These are phyloP conservation scores for Pelobates fuscus DNA, from an alignment of 2,113 vertebrate species.

Conservation along the genomic window DNA sequence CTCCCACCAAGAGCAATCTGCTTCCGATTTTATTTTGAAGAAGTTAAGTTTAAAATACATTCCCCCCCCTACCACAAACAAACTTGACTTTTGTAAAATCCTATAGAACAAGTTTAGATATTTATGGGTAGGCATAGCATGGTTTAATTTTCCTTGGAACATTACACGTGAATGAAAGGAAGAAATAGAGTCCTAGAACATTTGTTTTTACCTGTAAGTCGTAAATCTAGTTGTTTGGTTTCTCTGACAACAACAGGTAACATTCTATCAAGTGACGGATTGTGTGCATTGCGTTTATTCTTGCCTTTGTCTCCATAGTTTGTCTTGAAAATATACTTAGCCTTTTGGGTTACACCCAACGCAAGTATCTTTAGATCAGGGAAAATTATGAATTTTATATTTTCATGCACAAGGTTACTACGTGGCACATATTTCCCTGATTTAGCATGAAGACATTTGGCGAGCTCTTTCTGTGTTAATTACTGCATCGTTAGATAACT, in stretches of 20 bases:
- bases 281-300: neutral
- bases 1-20: no score
- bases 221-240: constrained; percentile 33
- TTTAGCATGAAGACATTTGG: no score
- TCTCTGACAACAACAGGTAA: constrained; percentile 26
- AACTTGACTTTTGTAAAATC: no score
- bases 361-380: constrained; percentile 7
- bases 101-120: no score
- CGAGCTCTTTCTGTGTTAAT: no score
- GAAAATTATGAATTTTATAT: neutral
- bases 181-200: constrained; percentile 11
- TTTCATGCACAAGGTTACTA: no score
- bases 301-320: constrained; percentile 10
- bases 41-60: no score
- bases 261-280: constrained; percentile 33
- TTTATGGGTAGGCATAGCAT: no score
- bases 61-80: no score
- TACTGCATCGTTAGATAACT: no score
- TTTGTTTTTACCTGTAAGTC: constrained; percentile 15
- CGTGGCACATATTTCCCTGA: no score
- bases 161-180: constrained; percentile 9
- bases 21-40: no score
- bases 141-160: neutral
- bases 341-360: constrained; percentile 20
- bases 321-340: constrained; percentile 3